Conservation (phyloP, 2,113 vertebrate genomes). For the Nibea albiflora region DNA sequence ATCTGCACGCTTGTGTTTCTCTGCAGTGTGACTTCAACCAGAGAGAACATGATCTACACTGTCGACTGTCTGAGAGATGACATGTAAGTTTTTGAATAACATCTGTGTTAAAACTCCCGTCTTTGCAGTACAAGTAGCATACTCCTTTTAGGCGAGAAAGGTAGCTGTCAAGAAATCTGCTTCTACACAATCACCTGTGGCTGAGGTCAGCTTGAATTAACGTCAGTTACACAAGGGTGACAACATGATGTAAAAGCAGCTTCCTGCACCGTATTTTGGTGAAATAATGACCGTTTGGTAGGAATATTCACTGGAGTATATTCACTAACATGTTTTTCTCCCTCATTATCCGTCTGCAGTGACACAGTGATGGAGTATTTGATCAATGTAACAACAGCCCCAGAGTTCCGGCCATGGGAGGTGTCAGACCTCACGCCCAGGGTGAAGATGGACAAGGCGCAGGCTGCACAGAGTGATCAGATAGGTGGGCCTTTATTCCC, state of each 20-base stretch:
- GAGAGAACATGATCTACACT: conserved; percentile 91
- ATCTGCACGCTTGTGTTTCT: conserved; percentile 32
- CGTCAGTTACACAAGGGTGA: too few species aligned
- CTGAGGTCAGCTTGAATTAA: background rate
- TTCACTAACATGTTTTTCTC: background rate
- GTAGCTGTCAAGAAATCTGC: background rate
- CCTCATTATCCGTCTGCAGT: conserved; percentile 74
- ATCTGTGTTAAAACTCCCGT: background rate
- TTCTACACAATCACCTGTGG: background rate
- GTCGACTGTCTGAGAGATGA: conserved; percentile 93
- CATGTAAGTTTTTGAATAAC: conserved; percentile 86
- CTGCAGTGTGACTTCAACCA: conserved; percentile 89
- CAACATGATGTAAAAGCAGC: background rate
- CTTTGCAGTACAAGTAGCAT: background rate
- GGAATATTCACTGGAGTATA: background rate
- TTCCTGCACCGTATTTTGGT: background rate
- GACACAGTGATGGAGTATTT: conserved; percentile 98
- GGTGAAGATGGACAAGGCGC: conserved; percentile 88
- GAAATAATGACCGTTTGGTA: background rate
- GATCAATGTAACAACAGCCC: conserved; percentile 96
- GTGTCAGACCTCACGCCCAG: conserved; percentile 86
- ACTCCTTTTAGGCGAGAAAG: background rate
- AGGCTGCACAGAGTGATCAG: conserved; percentile 88
- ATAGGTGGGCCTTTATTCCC: conserved; percentile 81
- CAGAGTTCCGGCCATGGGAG: conserved; percentile 95